Conservation (phyloP, 2,797 vertebrate genomes). For the Hoplostethus atlanticus region DNA sequence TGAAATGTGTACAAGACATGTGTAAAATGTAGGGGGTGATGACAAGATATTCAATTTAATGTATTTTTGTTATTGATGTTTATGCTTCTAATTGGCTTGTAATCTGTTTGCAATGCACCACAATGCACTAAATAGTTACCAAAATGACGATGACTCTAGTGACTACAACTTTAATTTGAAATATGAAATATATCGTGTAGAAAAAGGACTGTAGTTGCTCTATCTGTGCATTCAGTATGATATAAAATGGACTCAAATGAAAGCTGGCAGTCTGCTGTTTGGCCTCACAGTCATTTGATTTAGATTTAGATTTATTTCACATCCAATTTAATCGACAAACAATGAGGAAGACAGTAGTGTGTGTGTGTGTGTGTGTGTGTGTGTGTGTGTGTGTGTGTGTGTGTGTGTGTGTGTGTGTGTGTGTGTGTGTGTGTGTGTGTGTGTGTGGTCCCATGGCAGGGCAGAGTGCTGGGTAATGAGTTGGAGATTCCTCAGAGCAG, state of each 20-base stretch:
- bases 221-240: constrained; percentile 32
- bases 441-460: constrained; percentile 24
- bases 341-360: constrained; percentile 17
- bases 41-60: too few relatives aligned
- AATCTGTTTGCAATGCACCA: too few relatives aligned
- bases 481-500: constrained; percentile 71
- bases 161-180: too few relatives aligned
- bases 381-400: constrained; percentile 21
- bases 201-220: constrained; percentile 26
- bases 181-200: background rate
- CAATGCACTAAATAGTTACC: too few relatives aligned
- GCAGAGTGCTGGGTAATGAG: constrained; percentile 60
- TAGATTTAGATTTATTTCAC: constrained; percentile 49
- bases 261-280: constrained; percentile 62
- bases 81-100: too few relatives aligned
- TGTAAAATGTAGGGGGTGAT: too few relatives aligned
- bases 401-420: constrained; percentile 26
- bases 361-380: constrained; percentile 14
- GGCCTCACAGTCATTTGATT: constrained; percentile 60
- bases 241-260: constrained; percentile 44
- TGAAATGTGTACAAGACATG: too few relatives aligned
- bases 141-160: too few relatives aligned
- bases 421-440: constrained; percentile 26
- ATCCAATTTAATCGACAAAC: constrained; percentile 54
- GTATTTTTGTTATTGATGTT: too few relatives aligned